Base-by-base conservation (phyloP, 2,797 vertebrate genomes). In the Catamblyrhynchus diadema region DNA sequence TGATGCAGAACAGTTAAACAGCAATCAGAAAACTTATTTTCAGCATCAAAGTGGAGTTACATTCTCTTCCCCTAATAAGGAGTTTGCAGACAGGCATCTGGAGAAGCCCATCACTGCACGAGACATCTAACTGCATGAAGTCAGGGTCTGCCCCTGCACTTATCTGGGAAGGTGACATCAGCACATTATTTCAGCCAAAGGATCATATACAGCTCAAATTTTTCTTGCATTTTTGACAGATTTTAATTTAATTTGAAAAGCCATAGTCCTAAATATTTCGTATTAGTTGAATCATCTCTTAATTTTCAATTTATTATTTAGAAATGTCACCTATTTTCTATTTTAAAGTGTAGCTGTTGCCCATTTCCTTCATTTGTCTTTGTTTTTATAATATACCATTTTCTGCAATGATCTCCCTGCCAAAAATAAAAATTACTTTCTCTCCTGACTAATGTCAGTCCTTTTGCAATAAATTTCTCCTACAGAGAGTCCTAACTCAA, bases 391-490 rank as follows among this genome's bases (percentile, higher is more conserved):
- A 61, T 33, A 93, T 35, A 50, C 10, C 2, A 27, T 84, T 86
- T 92, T 88, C 44, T 85, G 37, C 70, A 81, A n/a, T 5, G 15
- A 20, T 59, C 32, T 70, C 18, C 16, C 47, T 62, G 54, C 44
- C 79, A 90, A 83, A 95, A 91, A 61, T 10, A 83, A 91, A 91
- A 81, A 86, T 66, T 1, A 62, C 41, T 96, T 91, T 86, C 54
- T 92, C 79, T 83, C 56, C 37, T 86, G 89, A 59, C 79, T 79
- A 30, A 61, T 78, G 54, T 59, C 79, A 60, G 27, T 81, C 75
- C 70, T 61, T 88, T 83, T 69, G 57, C 45, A 94, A 92, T 72
- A 90, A 86, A 84, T 81, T 62, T 83, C 54, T 83, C 22, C 30
- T 81, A 79, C 33, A 35, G 53, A 83, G 22, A 35, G 69, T 53